phyloP scores from a whole-genome alignment of 2,888 invertebrate genomes.

The Ligdia adustata region DNA sequence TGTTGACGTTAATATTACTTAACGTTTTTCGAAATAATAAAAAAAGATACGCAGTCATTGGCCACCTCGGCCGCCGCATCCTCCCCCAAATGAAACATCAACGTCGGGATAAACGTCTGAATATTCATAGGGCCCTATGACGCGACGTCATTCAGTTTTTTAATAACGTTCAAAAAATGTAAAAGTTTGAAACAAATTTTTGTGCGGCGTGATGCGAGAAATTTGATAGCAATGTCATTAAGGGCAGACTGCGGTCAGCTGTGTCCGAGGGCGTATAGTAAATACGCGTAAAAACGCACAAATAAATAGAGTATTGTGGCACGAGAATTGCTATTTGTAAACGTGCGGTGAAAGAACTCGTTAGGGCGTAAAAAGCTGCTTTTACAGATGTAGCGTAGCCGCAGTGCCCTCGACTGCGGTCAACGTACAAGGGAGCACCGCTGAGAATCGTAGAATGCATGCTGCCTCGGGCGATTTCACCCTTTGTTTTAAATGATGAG shows the following conservation, averaged over 20 bases:
- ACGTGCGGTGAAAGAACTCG: constrained; percentile 38
- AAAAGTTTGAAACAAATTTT: constrained; percentile 43
- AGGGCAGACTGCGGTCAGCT: constrained; percentile 25
- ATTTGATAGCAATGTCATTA: constrained; percentile 24
- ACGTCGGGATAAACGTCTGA: constrained; percentile 62
- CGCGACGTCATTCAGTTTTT: constrained; percentile 44
- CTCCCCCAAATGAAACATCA: constrained; percentile 71
- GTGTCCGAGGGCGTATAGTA: constrained; percentile 4
- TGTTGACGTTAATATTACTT: constrained; percentile 79
- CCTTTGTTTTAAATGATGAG: constrained; percentile 77
- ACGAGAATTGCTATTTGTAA: constrained; percentile 29
- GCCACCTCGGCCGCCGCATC: constrained; percentile 54
- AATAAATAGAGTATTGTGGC: constrained; percentile 26
- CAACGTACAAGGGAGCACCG: constrained; percentile 58
- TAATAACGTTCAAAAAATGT: constrained; percentile 50
- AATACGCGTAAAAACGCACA: constrained; percentile 12
- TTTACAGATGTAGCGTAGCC: constrained; percentile 48
- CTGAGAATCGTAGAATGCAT: constrained; percentile 47
- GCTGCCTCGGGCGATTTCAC: constrained; percentile 67
- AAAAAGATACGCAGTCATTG: constrained; percentile 67
- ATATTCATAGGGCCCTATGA: constrained; percentile 52
- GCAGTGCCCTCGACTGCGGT: constrained; percentile 62
- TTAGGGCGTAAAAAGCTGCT: constrained; percentile 37
- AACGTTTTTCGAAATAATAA: constrained; percentile 60
- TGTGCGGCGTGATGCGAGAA: constrained; percentile 37